These are phyloP conservation scores for Halesus radiatus DNA, from an alignment of 1,140 invertebrate genomes.

Conservation along the genomic window DNA sequence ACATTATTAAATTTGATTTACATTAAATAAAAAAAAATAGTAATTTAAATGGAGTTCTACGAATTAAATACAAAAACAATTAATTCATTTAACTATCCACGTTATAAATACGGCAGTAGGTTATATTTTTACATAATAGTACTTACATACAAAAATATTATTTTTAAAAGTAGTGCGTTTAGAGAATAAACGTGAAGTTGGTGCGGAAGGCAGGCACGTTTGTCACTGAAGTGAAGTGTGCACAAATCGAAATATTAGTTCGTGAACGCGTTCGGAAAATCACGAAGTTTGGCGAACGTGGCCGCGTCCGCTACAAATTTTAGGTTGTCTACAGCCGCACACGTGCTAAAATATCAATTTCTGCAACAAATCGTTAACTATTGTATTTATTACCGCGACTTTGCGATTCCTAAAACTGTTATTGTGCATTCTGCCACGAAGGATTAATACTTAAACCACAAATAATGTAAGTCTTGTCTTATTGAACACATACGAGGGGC, in stretches of 20 bases:
- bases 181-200: conserved; percentile 1
- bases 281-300: conserved; percentile 34
- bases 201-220: conserved; percentile 16
- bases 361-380: background rate
- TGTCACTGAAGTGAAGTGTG: background rate
- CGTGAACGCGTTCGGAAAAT: conserved; percentile 15
- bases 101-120: too few relatives aligned
- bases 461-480: conserved; percentile 29
- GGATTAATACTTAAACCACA: conserved; percentile 8
- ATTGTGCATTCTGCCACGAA: background rate
- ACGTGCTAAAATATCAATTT: conserved; percentile 44
- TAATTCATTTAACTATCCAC: too few relatives aligned
- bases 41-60: too few relatives aligned
- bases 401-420: background rate
- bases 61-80: too few relatives aligned
- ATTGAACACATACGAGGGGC: conserved; percentile 42
- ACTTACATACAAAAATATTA: too few relatives aligned
- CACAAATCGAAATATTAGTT: conserved; percentile 10
- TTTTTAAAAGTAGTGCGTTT: background rate
- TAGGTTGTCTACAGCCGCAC: conserved; percentile 44
- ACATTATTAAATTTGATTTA: too few relatives aligned
- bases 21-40: too few relatives aligned
- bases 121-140: too few relatives aligned
- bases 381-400: background rate
- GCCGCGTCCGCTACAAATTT: conserved; percentile 40